Conservation (phyloP, 2,113 vertebrate genomes). For the Loxodonta africana region DNA sequence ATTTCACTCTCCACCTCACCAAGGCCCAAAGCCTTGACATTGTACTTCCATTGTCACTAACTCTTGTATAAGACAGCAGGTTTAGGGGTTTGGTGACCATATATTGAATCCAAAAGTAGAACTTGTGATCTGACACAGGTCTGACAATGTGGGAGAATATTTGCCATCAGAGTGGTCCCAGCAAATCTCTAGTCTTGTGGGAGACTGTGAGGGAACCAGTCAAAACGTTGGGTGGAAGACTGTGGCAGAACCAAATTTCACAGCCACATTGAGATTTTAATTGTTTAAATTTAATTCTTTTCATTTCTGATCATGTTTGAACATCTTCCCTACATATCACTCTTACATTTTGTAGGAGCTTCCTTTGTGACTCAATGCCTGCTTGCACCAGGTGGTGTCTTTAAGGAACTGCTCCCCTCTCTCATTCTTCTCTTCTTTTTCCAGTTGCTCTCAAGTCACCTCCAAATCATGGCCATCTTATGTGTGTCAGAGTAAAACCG, state of each 20-base stretch:
- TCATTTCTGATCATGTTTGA: not conserved
- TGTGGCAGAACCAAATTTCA: not conserved
- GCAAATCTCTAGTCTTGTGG: not conserved
- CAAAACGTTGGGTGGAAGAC: not conserved
- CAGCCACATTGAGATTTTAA: not conserved
- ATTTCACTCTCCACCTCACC: not conserved
- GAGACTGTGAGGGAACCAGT: not conserved
- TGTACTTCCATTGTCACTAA: constrained; percentile 43
- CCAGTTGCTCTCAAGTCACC: not conserved
- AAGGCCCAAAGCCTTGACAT: not conserved
- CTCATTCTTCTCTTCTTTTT: not conserved
- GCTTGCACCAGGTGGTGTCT: not conserved
- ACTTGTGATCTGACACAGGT: not conserved
- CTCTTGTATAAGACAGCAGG: not conserved
- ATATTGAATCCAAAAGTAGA: not conserved
- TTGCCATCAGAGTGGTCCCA: not conserved
- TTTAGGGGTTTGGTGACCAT: not conserved
- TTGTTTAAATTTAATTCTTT: not conserved
- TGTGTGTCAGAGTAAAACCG: not conserved
- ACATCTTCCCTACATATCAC: not conserved
- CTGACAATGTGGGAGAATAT: not conserved
- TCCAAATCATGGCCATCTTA: not conserved
- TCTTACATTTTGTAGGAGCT: not conserved
- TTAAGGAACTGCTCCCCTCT: not conserved
- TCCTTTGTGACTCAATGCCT: not conserved